Evolutionary conservation across 2,113 vertebrate genomes (phyloP).

Genomic region (Columba livia): DNA sequence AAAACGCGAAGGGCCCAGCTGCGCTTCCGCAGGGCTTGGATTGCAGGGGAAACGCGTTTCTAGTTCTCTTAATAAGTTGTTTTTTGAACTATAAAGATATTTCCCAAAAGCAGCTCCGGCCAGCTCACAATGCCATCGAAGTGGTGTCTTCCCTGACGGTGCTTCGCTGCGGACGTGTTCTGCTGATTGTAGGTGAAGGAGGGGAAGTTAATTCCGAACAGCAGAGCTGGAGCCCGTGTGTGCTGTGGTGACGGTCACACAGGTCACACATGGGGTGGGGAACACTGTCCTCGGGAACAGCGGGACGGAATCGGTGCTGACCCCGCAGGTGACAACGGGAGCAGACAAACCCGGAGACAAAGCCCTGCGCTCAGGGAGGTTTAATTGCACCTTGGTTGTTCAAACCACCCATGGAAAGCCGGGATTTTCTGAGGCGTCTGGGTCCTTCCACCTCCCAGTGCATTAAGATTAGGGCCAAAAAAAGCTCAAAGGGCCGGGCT

Average conservation of each 20-base stretch:
- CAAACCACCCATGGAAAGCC: fast-evolving
- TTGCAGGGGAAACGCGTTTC: background rate
- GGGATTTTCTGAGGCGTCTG: background rate
- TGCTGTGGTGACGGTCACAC: fast-evolving
- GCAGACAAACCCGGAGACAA: fast-evolving
- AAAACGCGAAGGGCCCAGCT: fast-evolving
- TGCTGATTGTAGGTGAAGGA: background rate
- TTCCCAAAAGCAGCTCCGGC: background rate
- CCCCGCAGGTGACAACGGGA: fast-evolving
- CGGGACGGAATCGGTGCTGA: too few species aligned
- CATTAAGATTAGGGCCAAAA: background rate
- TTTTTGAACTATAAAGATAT: fast-evolving
- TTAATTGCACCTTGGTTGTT: fast-evolving
- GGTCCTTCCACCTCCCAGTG: background rate
- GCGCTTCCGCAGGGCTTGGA: fast-evolving
- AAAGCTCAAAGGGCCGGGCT: fast-evolving
- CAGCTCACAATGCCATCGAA: background rate
- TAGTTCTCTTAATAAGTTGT: background rate
- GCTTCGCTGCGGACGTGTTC: background rate
- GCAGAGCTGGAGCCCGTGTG: fast-evolving
- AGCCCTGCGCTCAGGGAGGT: background rate
- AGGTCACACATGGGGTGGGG: fast-evolving
- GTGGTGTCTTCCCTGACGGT: fast-evolving
- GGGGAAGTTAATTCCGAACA: background rate
- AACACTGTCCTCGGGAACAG: fast-evolving